Conservation (phyloP, 2,113 vertebrate species). For the Barbus barbus region DNA sequence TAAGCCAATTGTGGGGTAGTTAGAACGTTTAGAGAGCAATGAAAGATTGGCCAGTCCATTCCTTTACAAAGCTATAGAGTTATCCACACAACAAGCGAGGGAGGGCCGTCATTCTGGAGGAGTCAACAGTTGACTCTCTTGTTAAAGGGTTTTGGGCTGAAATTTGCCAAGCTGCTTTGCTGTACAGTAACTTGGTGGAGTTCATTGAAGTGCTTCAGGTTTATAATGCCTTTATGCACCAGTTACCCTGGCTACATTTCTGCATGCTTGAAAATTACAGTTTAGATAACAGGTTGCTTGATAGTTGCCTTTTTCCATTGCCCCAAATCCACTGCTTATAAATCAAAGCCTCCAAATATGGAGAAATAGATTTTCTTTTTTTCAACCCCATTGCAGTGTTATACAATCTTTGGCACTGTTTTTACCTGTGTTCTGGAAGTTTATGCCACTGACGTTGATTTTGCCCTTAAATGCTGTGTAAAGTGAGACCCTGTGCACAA, state of each 20-base stretch:
- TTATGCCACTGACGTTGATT: not conserved
- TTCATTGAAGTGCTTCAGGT: not conserved
- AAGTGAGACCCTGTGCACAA: not conserved
- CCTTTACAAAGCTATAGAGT: constrained; percentile 48
- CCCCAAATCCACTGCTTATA: not conserved
- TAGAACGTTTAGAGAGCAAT: constrained; percentile 69
- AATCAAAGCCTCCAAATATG: not conserved
- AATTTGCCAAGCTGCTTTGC: constrained; percentile 13
- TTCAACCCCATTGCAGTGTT: not conserved
- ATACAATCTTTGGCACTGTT: not conserved
- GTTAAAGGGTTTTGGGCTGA: constrained; percentile 38
- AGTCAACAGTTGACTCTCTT: constrained; percentile 36
- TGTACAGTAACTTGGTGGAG: not conserved
- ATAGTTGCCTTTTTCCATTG: not conserved
- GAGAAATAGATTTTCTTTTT: not conserved
- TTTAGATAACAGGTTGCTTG: not conserved
- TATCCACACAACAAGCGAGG: constrained; percentile 39
- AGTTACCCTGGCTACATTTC: not conserved
- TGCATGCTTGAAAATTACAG: not conserved
- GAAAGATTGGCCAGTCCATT: constrained; percentile 62
- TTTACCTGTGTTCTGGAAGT: not conserved
- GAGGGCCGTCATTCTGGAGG: constrained; percentile 38
- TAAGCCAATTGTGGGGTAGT: constrained; percentile 61
- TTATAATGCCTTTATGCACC: not conserved
- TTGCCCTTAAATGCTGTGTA: not conserved